phyloP scores from a whole-genome alignment of 30 jellyfish, hydroid and myxozoan species.

The Morbakka virulenta region DNA sequence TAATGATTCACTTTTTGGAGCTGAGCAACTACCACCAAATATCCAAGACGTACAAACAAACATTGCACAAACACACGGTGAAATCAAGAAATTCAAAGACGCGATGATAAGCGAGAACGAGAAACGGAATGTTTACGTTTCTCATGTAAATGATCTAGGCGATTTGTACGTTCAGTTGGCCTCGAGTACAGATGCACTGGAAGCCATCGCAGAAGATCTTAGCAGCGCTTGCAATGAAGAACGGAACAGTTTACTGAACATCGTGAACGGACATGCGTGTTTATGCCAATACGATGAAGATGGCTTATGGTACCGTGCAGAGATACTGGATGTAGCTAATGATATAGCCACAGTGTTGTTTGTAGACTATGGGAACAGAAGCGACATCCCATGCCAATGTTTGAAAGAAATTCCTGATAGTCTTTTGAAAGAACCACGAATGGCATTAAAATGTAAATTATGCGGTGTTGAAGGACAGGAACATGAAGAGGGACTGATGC shows the following conservation, averaged over 20 bases:
- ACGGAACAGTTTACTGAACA: background rate
- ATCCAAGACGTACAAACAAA: too few relatives aligned
- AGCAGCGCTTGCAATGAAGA: conserved; percentile 8
- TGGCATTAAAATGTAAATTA: conserved; percentile 36
- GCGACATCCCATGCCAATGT: conserved; percentile 7
- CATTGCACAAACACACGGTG: too few relatives aligned
- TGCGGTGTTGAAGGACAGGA: conserved; percentile 64
- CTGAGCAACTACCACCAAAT: too few relatives aligned
- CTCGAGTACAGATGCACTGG: conserved; percentile 23
- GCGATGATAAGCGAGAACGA: too few relatives aligned
- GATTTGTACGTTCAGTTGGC: conserved; percentile 37
- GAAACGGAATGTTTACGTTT: too few relatives aligned
- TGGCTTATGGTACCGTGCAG: conserved; percentile 57
- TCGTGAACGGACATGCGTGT: conserved; percentile 24
- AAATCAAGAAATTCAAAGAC: too few relatives aligned
- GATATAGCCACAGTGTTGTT: conserved; percentile 4
- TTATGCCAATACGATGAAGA: conserved; percentile 29
- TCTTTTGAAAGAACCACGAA: conserved; percentile 34
- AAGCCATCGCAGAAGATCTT: conserved; percentile 26
- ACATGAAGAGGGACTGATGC: conserved; percentile 30
- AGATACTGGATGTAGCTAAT: background rate
- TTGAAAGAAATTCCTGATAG: conserved; percentile 33
- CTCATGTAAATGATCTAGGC: conserved; percentile 33
- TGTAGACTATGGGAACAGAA: conserved; percentile 60
- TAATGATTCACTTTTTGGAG: too few relatives aligned